phyloP scores from a whole-genome alignment of 2,797 vertebrate species.

The Balearica regulorum region DNA sequence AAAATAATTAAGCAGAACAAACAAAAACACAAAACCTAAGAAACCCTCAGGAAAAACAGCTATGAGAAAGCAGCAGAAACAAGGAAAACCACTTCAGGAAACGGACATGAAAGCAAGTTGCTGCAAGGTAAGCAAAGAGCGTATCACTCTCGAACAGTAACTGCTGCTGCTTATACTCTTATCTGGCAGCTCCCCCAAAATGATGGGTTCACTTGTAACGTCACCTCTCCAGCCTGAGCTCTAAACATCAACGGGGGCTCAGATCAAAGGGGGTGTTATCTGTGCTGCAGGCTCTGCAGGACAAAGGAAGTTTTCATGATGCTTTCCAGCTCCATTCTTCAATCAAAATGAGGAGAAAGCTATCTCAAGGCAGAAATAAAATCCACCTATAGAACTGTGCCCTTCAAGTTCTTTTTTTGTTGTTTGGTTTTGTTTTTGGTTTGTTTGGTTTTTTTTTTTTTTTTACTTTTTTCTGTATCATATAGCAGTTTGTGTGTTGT shows the following conservation, averaged over 20 bases:
- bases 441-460: no score
- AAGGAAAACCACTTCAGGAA: background rate
- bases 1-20: background rate
- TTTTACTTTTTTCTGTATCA: background rate
- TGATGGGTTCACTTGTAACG: accelerated
- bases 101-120: accelerated
- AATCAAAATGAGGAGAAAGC: background rate
- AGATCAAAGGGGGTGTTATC: background rate
- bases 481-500: background rate
- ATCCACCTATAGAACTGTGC: background rate
- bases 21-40: background rate
- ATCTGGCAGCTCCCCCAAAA: background rate
- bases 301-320: background rate
- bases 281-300: accelerated
- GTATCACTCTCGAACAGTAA: background rate
- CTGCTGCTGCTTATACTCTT: background rate
- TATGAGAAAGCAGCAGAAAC: background rate
- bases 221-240: background rate
- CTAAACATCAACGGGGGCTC: background rate
- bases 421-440: no score
- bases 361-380: background rate
- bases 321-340: background rate
- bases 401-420: background rate
- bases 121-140: background rate
- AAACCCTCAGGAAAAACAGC: background rate